Conservation (phyloP, 2,113 vertebrate genomes). For the Stigmatopora argus region DNA sequence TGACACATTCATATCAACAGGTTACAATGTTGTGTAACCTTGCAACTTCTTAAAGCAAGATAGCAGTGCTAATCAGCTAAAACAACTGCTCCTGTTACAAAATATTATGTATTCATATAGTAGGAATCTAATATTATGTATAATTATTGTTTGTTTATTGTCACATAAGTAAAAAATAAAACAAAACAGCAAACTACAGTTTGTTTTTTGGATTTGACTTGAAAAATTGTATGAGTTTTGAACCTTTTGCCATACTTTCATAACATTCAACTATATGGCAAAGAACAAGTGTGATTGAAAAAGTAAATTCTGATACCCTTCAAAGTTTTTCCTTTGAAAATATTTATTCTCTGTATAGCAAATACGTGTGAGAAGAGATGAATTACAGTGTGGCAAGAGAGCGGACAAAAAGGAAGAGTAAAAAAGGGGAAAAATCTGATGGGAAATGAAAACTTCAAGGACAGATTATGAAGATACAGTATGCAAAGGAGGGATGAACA, state of each 20-base stretch:
- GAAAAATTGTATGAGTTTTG: neutral
- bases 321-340: neutral
- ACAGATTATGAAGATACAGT: slow-evolving; percentile 37
- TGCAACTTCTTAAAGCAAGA: no score
- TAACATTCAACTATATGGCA: neutral
- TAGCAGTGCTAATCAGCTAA: no score
- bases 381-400: neutral
- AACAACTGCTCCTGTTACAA: no score
- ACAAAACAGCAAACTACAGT: no score
- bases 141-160: no score
- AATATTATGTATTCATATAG: no score
- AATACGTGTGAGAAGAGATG: neutral
- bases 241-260: no score
- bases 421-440: neutral
- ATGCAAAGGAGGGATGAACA: slow-evolving; percentile 29
- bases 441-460: slow-evolving; percentile 28
- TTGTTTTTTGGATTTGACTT: neutral
- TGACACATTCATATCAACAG: no score
- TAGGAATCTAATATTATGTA: no score
- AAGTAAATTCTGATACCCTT: neutral
- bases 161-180: no score
- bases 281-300: neutral
- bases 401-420: neutral
- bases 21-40: no score
- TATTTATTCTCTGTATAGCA: neutral